Conservation (phyloP, 2,888 invertebrate genomes). For the Aporophyla lueneburgensis region DNA sequence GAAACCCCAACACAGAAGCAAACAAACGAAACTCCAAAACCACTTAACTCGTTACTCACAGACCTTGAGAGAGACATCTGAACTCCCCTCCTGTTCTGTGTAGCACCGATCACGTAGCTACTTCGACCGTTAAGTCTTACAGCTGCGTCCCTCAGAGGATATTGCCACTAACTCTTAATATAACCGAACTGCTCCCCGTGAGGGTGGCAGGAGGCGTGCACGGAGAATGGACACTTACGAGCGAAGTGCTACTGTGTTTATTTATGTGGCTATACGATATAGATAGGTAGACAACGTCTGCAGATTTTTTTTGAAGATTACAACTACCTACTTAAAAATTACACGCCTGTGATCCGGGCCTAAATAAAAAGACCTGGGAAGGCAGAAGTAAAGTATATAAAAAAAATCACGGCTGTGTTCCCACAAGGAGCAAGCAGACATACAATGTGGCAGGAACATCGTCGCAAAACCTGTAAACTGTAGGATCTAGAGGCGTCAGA, state of each 20-base stretch:
- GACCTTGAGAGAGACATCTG: neutral
- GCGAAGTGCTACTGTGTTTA: constrained; percentile 2
- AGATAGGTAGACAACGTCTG: neutral
- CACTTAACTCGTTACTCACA: constrained; percentile 15
- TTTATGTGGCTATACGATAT: constrained; percentile 17
- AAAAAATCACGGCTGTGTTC: neutral
- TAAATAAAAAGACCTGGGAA: neutral
- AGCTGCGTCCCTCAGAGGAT: constrained; percentile 72
- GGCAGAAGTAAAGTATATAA: neutral
- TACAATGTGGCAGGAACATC: too few relatives aligned
- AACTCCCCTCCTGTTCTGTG: neutral
- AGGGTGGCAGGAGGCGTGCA: constrained; percentile 30
- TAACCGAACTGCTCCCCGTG: constrained; percentile 19
- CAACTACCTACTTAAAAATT: too few relatives aligned
- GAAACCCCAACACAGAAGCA: neutral
- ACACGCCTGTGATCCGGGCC: neutral
- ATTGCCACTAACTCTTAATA: constrained; percentile 74
- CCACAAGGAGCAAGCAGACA: too few relatives aligned
- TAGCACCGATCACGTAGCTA: constrained; percentile 38
- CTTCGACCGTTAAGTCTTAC: constrained; percentile 33
- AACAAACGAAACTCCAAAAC: neutral
- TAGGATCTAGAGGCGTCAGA: too few relatives aligned
- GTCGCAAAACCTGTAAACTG: too few relatives aligned
- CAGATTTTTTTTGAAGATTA: neutral
- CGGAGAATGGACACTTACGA: constrained; percentile 22